These are phyloP conservation scores for Amphibalanus amphitrite DNA, from an alignment of 1,140 invertebrate genomes.

Conservation along the genomic window DNA sequence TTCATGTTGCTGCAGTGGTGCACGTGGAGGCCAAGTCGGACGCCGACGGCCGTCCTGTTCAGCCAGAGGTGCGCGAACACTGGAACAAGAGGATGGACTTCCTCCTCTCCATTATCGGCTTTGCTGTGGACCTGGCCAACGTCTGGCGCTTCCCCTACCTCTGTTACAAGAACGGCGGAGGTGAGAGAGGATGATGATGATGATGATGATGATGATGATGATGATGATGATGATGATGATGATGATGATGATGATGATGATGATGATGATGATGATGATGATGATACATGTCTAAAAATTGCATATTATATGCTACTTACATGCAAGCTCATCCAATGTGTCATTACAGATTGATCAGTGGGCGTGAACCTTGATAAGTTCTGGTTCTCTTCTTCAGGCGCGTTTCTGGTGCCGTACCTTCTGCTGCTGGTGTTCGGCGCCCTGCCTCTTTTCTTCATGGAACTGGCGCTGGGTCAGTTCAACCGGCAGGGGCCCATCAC, in stretches of 20 bases:
- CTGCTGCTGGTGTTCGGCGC: slow-evolving; percentile 35
- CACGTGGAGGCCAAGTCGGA: neutral
- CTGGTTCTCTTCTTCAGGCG: slow-evolving; percentile 24
- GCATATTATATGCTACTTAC: too few relatives aligned
- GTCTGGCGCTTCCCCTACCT: slow-evolving; percentile 50
- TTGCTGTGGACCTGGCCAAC: slow-evolving; percentile 77
- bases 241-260: too few relatives aligned
- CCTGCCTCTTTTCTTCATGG: slow-evolving; percentile 38
- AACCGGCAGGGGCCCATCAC: slow-evolving; percentile 27
- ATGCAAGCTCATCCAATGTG: too few relatives aligned
- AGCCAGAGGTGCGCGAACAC: slow-evolving; percentile 20
- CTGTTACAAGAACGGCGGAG: slow-evolving; percentile 18
- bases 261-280: too few relatives aligned
- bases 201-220: too few relatives aligned
- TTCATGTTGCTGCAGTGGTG: neutral
- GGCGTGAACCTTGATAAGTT: too few relatives aligned
- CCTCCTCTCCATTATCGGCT: slow-evolving; percentile 77
- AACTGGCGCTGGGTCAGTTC: slow-evolving; percentile 33
- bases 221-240: too few relatives aligned
- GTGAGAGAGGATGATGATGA: too few relatives aligned
- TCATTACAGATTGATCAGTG: too few relatives aligned
- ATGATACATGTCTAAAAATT: too few relatives aligned
- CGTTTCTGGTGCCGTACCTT: slow-evolving; percentile 37
- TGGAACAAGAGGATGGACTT: slow-evolving; percentile 83
- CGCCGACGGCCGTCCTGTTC: too few relatives aligned